Evolutionary conservation across 2,888 invertebrate genomes (phyloP).

Genomic region (Microdon myrmicae): DNA sequence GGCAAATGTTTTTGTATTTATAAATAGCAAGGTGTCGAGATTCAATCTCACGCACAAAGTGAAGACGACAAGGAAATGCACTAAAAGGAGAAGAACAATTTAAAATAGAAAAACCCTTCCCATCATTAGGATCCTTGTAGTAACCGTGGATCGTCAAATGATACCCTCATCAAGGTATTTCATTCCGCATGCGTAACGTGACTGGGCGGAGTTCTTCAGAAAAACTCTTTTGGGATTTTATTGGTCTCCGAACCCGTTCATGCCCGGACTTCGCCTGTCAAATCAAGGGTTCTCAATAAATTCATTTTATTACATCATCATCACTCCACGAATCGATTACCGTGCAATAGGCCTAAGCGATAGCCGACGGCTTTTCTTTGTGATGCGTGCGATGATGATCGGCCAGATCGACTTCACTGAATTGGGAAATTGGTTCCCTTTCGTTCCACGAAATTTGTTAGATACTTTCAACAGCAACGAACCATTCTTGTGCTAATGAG

Average conservation of each 20-base stretch:
- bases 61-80: background rate
- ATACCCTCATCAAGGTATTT: constrained; percentile 19
- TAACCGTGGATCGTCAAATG: constrained; percentile 23
- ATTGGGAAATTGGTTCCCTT: constrained; percentile 39
- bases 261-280: constrained; percentile 29
- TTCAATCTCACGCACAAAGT: constrained; percentile 4
- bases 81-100: constrained; percentile 18
- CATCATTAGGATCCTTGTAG: constrained; percentile 2
- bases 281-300: constrained; percentile 43
- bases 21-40: constrained; percentile 28
- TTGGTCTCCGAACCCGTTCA: constrained; percentile 9
- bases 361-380: constrained; percentile 10
- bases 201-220: constrained; percentile 26
- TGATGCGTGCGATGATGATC: constrained; percentile 9
- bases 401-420: constrained; percentile 40
- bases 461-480: constrained; percentile 26
- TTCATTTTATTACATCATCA: constrained; percentile 47
- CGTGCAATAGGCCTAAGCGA: constrained; percentile 1
- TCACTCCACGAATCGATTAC: constrained; percentile 41
- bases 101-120: constrained; percentile 36
- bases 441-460: constrained; percentile 18
- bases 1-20: too few relatives aligned
- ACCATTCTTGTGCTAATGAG: constrained; percentile 30
- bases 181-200: constrained; percentile 43
- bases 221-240: constrained; percentile 23